Evolutionary conservation across 2,888 invertebrate genomes (phyloP), one percentile per base, ranked within the genome.

Genomic region (Capitulum mitella): DNA sequence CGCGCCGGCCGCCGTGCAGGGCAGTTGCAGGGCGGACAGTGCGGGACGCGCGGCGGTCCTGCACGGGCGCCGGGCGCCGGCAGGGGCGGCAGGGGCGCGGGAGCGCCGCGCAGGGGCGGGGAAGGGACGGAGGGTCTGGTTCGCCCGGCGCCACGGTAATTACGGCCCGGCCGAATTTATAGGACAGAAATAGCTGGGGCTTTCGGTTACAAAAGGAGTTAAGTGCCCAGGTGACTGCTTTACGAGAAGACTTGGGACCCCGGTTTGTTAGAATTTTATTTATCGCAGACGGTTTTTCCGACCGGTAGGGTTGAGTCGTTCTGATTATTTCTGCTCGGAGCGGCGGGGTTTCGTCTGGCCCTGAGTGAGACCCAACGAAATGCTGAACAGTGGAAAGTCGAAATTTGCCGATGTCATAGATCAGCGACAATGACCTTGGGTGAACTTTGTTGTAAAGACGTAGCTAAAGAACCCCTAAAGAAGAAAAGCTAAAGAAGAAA

Each of bases 141-240:
- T 12, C 40, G 10, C 26, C 70, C 22, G 70, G 26, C 70, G 40
- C 70, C 37, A 26, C 70, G 16, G 70, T 70, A 70, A 70, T 70
- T 70, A 37, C 37, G 19, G 37, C 37, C 37, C 19, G 40, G 37
- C 26, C 37, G 29, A 70, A 70, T 70, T 70, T 70, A 70, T 70
- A 70, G 70, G 70, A 70, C 70, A 70, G 70, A 70, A 37, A 70
- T 37, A 70, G 70, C 70, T 26, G 37, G 70, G 70, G 40, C 37
- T 40, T 40, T 70, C 70, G 40, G 70, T 40, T 70, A 70, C 70
- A 70, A 70, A 58, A 70, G 70, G 37, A 40, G 70, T 29, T 70
- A 70, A 70, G 40, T 70, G 70, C 37, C 10, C 70, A 70, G 70
- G 29, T 40, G 70, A 70, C 70, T 70, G 70, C 40, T 70, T 70